Conservation (phyloP, 2,888 invertebrate species). For the Cistogaster globosa region DNA sequence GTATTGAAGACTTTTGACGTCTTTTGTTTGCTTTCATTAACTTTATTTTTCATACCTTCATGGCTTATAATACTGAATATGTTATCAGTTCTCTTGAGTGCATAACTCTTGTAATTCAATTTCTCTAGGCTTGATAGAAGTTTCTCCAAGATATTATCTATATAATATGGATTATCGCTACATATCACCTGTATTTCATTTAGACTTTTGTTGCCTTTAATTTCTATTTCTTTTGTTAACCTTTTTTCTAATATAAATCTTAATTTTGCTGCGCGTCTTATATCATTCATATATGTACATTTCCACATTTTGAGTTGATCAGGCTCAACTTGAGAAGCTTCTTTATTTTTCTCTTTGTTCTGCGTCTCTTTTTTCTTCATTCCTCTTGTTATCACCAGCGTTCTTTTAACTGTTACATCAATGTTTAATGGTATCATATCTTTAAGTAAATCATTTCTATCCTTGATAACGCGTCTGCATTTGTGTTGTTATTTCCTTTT, state of each 20-base stretch:
- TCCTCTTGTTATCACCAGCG: too few relatives aligned
- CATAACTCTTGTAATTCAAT: not conserved
- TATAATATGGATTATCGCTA: slow-evolving; percentile 9
- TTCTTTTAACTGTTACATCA: not conserved
- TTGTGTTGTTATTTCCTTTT: too few relatives aligned
- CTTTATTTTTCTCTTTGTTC: too few relatives aligned
- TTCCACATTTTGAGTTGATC: too few relatives aligned
- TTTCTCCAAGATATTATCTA: too few relatives aligned
- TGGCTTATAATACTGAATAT: slow-evolving; percentile 5
- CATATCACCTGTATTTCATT: not conserved
- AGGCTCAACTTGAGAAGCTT: too few relatives aligned
- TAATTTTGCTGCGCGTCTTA: too few relatives aligned
- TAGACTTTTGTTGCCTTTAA: too few relatives aligned
- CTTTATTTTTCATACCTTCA: not conserved
- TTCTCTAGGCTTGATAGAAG: slow-evolving; percentile 15
- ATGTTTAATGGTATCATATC: not conserved
- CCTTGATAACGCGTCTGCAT: not conserved
- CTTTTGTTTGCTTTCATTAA: slow-evolving; percentile 1
- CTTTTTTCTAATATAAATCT: too few relatives aligned
- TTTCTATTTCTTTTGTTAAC: too few relatives aligned
- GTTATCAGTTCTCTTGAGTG: slow-evolving; percentile 23
- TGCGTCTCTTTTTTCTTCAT: too few relatives aligned
- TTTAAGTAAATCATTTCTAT: not conserved
- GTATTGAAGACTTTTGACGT: slow-evolving; percentile 1
- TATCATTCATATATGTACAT: too few relatives aligned